Evolutionary conservation across 2,888 invertebrate genomes (phyloP).

Genomic region (Parthenolecanium corni): DNA sequence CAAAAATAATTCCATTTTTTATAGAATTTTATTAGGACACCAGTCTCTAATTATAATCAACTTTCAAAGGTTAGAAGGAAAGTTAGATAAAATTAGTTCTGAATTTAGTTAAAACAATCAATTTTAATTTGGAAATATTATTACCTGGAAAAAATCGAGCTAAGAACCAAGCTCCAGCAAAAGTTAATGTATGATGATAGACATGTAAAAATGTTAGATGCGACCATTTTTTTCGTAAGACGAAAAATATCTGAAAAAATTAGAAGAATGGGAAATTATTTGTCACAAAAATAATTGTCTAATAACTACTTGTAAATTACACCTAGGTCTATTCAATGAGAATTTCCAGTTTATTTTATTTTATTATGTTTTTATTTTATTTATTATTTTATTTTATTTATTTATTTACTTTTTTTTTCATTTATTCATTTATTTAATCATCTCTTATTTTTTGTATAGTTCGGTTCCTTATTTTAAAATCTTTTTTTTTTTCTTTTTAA

Average conservation of each 20-base stretch:
- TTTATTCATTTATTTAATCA: background rate
- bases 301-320: background rate
- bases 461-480: no score
- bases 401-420: background rate
- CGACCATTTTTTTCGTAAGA: slow-evolving; percentile 74
- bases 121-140: background rate
- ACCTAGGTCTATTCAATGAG: background rate
- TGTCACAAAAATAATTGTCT: background rate
- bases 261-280: slow-evolving; percentile 2
- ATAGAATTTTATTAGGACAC: no score
- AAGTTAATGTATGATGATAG: slow-evolving; percentile 75
- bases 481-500: no score
- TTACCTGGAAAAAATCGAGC: slow-evolving; percentile 46
- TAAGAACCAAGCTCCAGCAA: slow-evolving; percentile 66
- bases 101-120: background rate
- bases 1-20: background rate
- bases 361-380: no score
- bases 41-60: no score
- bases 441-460: no score
- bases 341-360: no score
- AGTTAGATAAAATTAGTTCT: background rate
- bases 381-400: no score
- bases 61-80: no score
- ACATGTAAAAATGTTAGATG: slow-evolving; percentile 81
- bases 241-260: slow-evolving; percentile 56